Base-by-base conservation (phyloP, 2,888 invertebrate species). In the Agriotes lineatus region DNA sequence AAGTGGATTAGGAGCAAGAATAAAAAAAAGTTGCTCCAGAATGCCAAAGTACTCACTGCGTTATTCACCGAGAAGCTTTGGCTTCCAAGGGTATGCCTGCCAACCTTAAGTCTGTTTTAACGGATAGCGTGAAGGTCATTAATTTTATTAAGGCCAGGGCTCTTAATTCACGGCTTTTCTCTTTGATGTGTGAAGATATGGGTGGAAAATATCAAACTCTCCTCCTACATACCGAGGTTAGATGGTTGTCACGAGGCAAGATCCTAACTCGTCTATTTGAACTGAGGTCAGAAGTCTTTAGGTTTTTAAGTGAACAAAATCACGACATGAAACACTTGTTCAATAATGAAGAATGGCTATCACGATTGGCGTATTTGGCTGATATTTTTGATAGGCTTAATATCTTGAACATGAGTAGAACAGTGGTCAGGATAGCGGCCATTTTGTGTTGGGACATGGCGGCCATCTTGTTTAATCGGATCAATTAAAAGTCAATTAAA, bases 161-260 rank as follows among this genome's bases (percentile, higher is more conserved):
- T 63, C 30, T 58, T 45, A 71, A 69, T 57, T 64, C 7, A 30
- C 25, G 64, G 33, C 25, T 63, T 30, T 71, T 71, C 65, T 18
- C 56, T 57, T 39, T 19, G 50, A 37, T 71, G 39, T 70, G 69
- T 69, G 67, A 71, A 19, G 69, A 71, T 30, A 60, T 69, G 69
- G 72, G 70, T 19, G 63, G 71, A 52, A 12, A 67, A 18, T 63
- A 67, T 67, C 52, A 59, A 14, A 42, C 54, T 39, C 57, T 74
- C 16, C 67, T 74, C 57, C 54, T 73, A 37, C 67, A 73, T 57
- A 65, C 59, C 58, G 72, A 75, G 71, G 75, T 75, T 30, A 50
- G 72, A 33, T 74, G 69, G 69, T 60, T 74, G 20, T 74, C 71
- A 63, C 70, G 67, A 22, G 74, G 73, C 35, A 74, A 74, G 67